Base-by-base conservation (phyloP, 2,113 vertebrate genomes). In the Symphodus melops region DNA sequence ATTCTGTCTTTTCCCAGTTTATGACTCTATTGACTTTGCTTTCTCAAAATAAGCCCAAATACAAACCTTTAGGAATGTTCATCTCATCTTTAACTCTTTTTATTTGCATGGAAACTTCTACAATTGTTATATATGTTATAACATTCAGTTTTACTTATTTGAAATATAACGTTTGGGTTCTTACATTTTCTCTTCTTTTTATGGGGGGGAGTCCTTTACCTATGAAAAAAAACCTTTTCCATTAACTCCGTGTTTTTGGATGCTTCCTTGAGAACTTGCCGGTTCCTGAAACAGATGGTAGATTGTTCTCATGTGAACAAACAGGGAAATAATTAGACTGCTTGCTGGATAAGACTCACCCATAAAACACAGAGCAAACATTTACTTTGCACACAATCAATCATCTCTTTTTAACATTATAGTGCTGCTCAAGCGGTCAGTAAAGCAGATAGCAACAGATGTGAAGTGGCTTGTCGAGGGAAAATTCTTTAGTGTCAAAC, bases 281-380 rank as follows among this genome's bases (percentile, higher is more conserved):
- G 56, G 16, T 16, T 17, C 59, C 42, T 16, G 44, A 78, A 62
- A 56, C 79, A 84, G 75, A 75, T 77, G 70, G 76, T 36, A 68
- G 55, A 70, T 81, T 80, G 51, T 55, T 64, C 58, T 65, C 11
- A 11, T 69, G 67, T 48, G 46, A 48, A 48, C 46, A 48, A 16
- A 41, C 39, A 41, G 41, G 65, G 28, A 73, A 79, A 41, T 74
- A 39, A 82, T 59, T 42, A 37, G 36, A 14, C 62, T 39, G 13
- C 55, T 73, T 49, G 57, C 70, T 56, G 59, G 21, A 75, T 59
- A 75, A 28, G 49, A 71, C 66, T 80, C 17, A 53, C 41, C 68
- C 55, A 44, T 73, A 63, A 83, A 79, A 75, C 66, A 19, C 54
- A 58, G 64, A 42, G 42, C 72, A 78, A 86, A 91, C 76, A 82